phyloP scores from a whole-genome alignment of 2,113 vertebrate species.

The Mus pahari region DNA sequence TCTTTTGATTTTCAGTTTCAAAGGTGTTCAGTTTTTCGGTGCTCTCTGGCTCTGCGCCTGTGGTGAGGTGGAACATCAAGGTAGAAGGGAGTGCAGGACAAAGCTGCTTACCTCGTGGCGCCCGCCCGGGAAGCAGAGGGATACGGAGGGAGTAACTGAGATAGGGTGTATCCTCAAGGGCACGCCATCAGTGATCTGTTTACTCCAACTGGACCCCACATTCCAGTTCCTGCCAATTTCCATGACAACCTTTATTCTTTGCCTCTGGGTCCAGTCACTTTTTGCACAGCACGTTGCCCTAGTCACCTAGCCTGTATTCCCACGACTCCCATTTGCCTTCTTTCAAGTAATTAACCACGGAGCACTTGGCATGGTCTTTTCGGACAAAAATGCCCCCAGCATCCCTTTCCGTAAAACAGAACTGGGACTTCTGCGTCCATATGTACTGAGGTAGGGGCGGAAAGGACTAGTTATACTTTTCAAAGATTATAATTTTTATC shows the following conservation, averaged over 20 bases:
- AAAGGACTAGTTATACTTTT: background rate
- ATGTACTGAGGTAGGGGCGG: background rate
- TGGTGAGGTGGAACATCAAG: background rate
- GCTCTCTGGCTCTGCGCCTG: background rate
- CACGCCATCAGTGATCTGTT: background rate
- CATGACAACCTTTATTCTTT: background rate
- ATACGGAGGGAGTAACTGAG: background rate
- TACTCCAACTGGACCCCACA: background rate
- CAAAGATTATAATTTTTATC: background rate
- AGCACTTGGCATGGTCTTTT: background rate
- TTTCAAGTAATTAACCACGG: background rate
- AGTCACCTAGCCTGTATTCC: background rate
- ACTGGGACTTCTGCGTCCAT: conserved; percentile 29
- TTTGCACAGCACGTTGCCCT: background rate
- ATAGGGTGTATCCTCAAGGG: too few relatives aligned
- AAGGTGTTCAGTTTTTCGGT: rapidly evolving
- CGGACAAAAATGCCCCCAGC: background rate
- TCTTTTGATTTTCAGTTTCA: background rate
- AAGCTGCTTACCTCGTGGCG: background rate
- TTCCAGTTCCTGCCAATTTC: background rate
- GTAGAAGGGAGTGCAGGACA: background rate
- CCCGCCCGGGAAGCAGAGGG: background rate
- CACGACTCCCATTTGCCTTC: background rate
- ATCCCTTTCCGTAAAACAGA: background rate
- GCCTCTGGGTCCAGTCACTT: background rate